These are phyloP conservation scores for Oncopodura yosiiana DNA, from an alignment of 1,140 invertebrate genomes.

Conservation along the genomic window DNA sequence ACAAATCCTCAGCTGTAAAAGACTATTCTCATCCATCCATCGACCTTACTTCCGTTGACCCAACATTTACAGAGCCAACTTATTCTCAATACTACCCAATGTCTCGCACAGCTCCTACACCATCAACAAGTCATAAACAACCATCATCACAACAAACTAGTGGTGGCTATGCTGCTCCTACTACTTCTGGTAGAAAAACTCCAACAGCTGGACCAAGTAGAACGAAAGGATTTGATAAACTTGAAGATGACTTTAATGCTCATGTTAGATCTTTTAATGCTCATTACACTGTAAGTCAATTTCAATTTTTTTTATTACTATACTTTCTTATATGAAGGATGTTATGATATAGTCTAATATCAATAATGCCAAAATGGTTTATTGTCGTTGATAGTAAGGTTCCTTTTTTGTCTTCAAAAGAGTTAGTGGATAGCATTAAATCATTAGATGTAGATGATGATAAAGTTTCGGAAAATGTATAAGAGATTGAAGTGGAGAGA, in stretches of 20 bases:
- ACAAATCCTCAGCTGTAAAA: conserved; percentile 29
- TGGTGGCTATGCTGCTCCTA: conserved; percentile 26
- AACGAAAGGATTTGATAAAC: conserved; percentile 44
- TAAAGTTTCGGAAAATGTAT: too few species aligned
- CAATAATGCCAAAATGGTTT: too few species aligned
- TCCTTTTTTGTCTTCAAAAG: too few species aligned
- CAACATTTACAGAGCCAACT: conserved; percentile 31
- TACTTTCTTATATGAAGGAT: too few species aligned
- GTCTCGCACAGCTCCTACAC: conserved; percentile 32
- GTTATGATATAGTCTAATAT: too few species aligned
- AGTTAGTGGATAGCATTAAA: too few species aligned
- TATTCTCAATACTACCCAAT: conserved; percentile 35
- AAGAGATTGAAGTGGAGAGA: too few species aligned
- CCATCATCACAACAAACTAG: neutral
- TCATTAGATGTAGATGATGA: too few species aligned
- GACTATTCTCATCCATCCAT: conserved; percentile 34
- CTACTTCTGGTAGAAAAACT: conserved; percentile 29
- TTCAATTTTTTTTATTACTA: neutral
- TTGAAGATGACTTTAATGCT: conserved; percentile 52
- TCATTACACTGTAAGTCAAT: conserved; percentile 46
- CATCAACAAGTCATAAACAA: conserved; percentile 14
- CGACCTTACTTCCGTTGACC: conserved; percentile 30
- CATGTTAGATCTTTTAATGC: conserved; percentile 56
- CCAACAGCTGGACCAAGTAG: conserved; percentile 33
- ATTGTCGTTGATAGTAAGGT: too few species aligned